Base-by-base conservation (phyloP, 2,888 invertebrate genomes). In the Hyposoter didymator region DNA sequence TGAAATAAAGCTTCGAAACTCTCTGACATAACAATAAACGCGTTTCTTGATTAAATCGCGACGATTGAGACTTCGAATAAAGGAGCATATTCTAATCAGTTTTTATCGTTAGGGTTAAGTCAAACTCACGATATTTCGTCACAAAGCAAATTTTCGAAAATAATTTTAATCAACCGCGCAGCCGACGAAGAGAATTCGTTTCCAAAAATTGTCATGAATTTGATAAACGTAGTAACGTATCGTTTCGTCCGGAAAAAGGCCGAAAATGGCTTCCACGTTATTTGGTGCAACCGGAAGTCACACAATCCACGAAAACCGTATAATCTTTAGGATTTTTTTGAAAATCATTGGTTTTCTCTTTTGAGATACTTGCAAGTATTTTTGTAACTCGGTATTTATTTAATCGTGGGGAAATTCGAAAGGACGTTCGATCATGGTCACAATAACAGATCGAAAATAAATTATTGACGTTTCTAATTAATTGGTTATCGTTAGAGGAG, bases 1-100 rank as follows among this genome's bases (percentile, higher is more conserved):
- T 75, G 73, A 84, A 84, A 90, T n/a, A 72, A 86, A 87, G 76
- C 67, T 73, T 83, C 76, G 87, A 64, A 76, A 74, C 70, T 43
- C 39, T 32, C 49, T 32, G 64, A 43, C 28, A 49, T 39, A 39
- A 73, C 52, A 72, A 79, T 79, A 49, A 39, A 72, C 8, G 35
- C 8, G 35, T 47, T 70, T 5, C 10, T 39, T 22, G 19, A 35
- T 59, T 4, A 14, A 70, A 59, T 70, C 19, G 35, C 70, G 8
- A 70, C 47, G 0, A 35, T 59, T 45, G 28, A 62, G 59, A 59
- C 14, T 28, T 22, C 28, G 47, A 17, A 6, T 43, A 22, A n/a
- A 14, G 8, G n/a, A 7, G 32, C 17, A 47, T n/a, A n/a, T 70
- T 52, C 19, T 35, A 10, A 49, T 72, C 0, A 49, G 19, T 47